phyloP scores from a whole-genome alignment of 2,113 vertebrate species.

The Chaetura pelagica region DNA sequence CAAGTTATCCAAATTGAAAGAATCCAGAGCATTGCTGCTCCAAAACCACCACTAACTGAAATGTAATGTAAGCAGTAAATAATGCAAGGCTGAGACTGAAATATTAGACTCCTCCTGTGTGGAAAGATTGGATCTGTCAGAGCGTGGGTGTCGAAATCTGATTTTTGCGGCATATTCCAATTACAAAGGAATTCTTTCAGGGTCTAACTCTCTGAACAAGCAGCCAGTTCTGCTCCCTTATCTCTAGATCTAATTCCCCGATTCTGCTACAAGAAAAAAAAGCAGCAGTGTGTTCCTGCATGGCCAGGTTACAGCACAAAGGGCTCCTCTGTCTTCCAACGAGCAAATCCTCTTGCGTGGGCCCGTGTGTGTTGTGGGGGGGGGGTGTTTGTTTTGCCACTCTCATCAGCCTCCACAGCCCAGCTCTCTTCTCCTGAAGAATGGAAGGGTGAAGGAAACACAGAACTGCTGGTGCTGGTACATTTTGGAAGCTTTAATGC shows the following conservation, averaged over 20 bases:
- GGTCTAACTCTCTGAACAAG: constrained; percentile 6
- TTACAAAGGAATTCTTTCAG: constrained; percentile 66
- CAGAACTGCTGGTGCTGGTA: background rate
- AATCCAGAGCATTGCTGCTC: background rate
- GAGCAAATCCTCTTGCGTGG: constrained; percentile 11
- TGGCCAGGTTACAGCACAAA: constrained; percentile 33
- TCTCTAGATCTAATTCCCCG: constrained; percentile 42
- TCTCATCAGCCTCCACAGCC: background rate
- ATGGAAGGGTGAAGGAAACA: background rate
- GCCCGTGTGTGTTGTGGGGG: background rate
- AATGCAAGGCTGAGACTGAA: background rate
- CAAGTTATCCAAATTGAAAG: background rate
- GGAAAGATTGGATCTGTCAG: constrained; percentile 25
- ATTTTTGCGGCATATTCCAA: background rate
- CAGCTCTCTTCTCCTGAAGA: background rate
- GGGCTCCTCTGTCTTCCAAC: background rate
- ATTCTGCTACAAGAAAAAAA: constrained; percentile 3
- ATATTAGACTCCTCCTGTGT: background rate
- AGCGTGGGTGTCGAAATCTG: constrained; percentile 20
- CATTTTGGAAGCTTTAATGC: background rate
- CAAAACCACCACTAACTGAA: background rate
- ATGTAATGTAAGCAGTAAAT: background rate
- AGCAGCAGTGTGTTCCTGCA: background rate
- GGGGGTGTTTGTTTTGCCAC: background rate
- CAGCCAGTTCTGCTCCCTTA: constrained; percentile 27